These are phyloP conservation scores for Spongia lamella DNA, from an alignment of 37 sponge, comb jelly and placozoan species.

Conservation along the genomic window DNA sequence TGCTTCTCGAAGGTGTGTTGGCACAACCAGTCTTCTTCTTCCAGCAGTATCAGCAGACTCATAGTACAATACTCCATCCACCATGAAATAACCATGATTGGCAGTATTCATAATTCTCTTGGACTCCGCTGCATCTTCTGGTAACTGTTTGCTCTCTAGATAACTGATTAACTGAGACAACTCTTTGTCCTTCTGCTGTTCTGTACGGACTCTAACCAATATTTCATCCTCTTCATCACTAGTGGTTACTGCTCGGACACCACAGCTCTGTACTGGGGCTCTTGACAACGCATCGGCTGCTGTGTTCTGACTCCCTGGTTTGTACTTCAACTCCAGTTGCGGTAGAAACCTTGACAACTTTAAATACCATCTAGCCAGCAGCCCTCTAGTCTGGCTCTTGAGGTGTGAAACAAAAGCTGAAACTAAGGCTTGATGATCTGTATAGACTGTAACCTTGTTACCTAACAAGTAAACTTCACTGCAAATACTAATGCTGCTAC, in stretches of 20 bases:
- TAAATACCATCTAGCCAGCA: conserved; percentile 51
- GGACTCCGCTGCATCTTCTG: conserved; percentile 15
- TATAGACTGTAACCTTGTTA: conserved; percentile 13
- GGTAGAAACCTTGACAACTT: conserved; percentile 28
- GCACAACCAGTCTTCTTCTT: conserved; percentile 21
- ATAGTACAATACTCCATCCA: conserved; percentile 19
- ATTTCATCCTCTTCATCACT: neutral
- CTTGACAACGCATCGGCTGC: conserved; percentile 45
- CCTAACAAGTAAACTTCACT: conserved; percentile 35
- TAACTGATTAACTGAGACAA: neutral
- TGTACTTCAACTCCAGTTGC: conserved; percentile 27
- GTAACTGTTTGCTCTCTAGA: conserved; percentile 5
- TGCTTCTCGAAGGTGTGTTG: neutral
- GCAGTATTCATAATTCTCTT: neutral
- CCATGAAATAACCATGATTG: conserved; percentile 8
- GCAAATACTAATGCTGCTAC: conserved; percentile 40
- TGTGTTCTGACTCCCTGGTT: conserved; percentile 32
- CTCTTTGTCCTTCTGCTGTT: conserved; percentile 12
- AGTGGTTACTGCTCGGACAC: too few relatives aligned
- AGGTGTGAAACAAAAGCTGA: conserved; percentile 7
- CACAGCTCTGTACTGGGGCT: too few relatives aligned
- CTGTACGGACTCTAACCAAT: too few relatives aligned
- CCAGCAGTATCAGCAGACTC: neutral
- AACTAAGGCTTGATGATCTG: conserved; percentile 45
- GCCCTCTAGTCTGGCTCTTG: conserved; percentile 24